These are phyloP conservation scores for Synanthedon vespiformis DNA, from an alignment of 2,888 invertebrate species.

Conservation along the genomic window DNA sequence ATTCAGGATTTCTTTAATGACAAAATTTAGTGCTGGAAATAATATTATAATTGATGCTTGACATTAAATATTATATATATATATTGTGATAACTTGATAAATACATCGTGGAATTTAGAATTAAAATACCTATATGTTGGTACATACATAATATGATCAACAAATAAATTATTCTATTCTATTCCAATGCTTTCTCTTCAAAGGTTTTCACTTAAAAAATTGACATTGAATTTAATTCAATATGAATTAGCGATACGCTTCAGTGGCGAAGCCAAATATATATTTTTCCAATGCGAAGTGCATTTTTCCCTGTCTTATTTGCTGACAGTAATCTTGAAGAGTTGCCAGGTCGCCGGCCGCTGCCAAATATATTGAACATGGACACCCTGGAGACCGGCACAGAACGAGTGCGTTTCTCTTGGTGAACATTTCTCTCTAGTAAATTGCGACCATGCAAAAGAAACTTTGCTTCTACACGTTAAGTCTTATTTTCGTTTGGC, in stretches of 20 bases:
- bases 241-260: constrained; percentile 6
- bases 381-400: constrained; percentile 43
- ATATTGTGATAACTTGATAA: no score
- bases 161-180: no score
- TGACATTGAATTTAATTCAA: neutral
- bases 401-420: constrained; percentile 17
- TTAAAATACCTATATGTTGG: no score
- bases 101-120: no score
- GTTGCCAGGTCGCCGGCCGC: constrained; percentile 30
- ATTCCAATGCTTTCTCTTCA: no score
- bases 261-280: constrained; percentile 34
- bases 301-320: constrained; percentile 38
- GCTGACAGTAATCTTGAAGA: constrained; percentile 58
- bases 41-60: no score
- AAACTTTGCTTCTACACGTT: neutral
- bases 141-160: no score
- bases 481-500: no score
- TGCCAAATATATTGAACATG: constrained; percentile 47
- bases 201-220: no score
- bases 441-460: neutral
- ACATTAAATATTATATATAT: no score
- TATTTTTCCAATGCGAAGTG: constrained; percentile 41
- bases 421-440: constrained; percentile 23
- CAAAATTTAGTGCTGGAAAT: no score
- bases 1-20: no score